phyloP scores from a whole-genome alignment of 2,113 vertebrate genomes.

The Callipepla squamata region DNA sequence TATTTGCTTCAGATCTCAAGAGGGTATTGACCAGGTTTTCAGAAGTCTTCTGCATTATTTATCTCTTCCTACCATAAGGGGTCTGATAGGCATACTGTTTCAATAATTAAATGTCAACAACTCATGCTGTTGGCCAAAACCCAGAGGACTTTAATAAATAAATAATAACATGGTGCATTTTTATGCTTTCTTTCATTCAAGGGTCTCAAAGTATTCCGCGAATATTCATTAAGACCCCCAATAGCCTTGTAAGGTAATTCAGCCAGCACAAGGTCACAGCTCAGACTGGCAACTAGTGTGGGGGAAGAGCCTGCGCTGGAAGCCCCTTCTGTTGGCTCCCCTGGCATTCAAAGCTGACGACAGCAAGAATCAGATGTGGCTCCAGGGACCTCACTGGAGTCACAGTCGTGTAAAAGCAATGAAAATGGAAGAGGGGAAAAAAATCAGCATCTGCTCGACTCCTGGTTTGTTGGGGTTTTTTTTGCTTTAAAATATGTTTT shows the following conservation, averaged over 20 bases:
- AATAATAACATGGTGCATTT: conserved; percentile 64
- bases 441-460: not conserved
- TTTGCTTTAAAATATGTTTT: not conserved
- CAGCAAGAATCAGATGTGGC: not conserved
- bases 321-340: not conserved
- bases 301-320: rapidly evolving
- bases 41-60: conserved; percentile 75
- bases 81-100: conserved; percentile 66
- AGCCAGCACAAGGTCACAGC: not conserved
- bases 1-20: conserved; percentile 61
- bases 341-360: rapidly evolving
- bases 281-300: rapidly evolving
- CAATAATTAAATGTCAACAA: conserved; percentile 78
- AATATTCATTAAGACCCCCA: conserved; percentile 39
- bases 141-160: conserved; percentile 67
- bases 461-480: not conserved
- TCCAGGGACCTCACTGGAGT: not conserved
- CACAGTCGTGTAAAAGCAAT: not conserved
- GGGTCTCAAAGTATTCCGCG: conserved; percentile 1
- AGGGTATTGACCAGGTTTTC: conserved; percentile 66
- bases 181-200: conserved; percentile 63
- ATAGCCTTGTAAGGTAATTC: not conserved
- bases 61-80: conserved; percentile 70
- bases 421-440: not conserved
- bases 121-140: conserved; percentile 70